A percentile compares a stretch with the other conserved stretches of the same genome.
These are phyloP conservation scores for Prosopocoilus inquinatus DNA, from an alignment of 2,888 invertebrate species.

Conservation along the genomic window DNA sequence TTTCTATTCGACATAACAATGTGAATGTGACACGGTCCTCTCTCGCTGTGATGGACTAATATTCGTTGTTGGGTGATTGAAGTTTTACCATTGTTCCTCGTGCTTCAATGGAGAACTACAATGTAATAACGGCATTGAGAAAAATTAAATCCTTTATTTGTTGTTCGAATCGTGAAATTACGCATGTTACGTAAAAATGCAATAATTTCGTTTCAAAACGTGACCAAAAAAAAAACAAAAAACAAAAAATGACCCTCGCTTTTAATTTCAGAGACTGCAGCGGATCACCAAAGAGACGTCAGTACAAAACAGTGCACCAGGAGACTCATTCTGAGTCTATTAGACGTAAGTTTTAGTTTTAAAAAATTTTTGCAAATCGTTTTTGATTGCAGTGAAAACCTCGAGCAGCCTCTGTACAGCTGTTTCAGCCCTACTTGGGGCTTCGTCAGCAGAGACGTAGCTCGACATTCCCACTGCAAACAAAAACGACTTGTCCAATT, in stretches of 20 bases:
- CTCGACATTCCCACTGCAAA: too few species aligned
- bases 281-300: conserved; percentile 60
- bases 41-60: not conserved
- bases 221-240: not conserved
- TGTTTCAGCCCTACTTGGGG: too few species aligned
- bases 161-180: not conserved
- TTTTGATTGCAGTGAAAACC: too few species aligned
- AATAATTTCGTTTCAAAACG: not conserved
- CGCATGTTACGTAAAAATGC: not conserved
- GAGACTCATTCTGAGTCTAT: conserved; percentile 52
- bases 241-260: conserved; percentile 20
- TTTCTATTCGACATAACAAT: conserved; percentile 17
- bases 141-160: conserved; percentile 2
- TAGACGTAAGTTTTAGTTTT: conserved; percentile 47
- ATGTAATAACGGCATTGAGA: not conserved
- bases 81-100: conserved; percentile 1
- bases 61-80: not conserved
- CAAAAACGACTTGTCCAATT: too few species aligned
- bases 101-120: not conserved
- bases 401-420: too few species aligned
- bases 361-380: too few species aligned
- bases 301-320: conserved; percentile 49
- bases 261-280: conserved; percentile 60
- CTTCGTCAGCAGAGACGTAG: too few species aligned
- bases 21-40: conserved; percentile 10